Conservation (phyloP, 2,797 vertebrate species). For the Margarornis squamiger region DNA sequence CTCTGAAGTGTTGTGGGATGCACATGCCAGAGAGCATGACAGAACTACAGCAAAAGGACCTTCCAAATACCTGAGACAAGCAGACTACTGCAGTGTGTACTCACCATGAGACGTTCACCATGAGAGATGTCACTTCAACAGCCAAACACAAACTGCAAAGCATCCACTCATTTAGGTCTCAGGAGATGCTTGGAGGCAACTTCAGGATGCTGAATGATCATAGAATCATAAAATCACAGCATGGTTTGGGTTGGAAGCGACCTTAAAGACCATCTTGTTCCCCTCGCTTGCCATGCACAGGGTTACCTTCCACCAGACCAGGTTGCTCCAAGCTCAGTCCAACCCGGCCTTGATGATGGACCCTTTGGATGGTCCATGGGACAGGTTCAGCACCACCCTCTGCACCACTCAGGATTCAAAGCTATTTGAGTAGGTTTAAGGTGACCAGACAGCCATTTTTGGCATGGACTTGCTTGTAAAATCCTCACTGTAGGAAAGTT, state of each 20-base stretch:
- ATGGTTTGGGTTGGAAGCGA: not conserved
- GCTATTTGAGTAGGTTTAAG: not conserved
- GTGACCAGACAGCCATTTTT: not conserved
- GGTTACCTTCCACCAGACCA: not conserved
- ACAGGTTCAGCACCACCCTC: fast-evolving
- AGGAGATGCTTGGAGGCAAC: fast-evolving
- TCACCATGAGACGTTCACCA: fast-evolving
- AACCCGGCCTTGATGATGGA: not conserved
- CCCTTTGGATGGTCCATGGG: fast-evolving
- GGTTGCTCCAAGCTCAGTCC: not conserved
- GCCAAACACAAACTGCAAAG: not conserved
- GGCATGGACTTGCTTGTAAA: not conserved
- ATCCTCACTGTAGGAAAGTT: not conserved
- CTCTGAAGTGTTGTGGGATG: not conserved
- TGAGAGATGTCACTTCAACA: not conserved
- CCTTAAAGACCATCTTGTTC: not conserved
- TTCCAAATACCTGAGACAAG: not conserved
- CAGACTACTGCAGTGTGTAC: not conserved
- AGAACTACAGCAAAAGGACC: not conserved
- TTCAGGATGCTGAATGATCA: not conserved
- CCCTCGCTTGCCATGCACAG: not conserved
- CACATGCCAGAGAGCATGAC: not conserved
- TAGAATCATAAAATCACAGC: not conserved
- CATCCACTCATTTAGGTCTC: fast-evolving
- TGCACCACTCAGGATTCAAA: not conserved